Conservation (phyloP, 2,797 vertebrate species). For the Scolopax rusticola region DNA sequence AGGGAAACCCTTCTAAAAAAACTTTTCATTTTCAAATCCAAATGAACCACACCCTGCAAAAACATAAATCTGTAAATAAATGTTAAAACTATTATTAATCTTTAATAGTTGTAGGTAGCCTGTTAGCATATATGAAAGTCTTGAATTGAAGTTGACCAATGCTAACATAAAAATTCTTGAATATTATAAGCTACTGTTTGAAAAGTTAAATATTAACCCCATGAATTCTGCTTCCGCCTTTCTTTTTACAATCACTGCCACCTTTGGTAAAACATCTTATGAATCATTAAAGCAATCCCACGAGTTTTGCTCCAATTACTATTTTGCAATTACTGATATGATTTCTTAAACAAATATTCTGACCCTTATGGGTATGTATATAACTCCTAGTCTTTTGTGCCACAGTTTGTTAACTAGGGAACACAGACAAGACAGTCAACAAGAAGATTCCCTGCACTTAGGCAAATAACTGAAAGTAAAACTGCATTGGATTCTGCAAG, state of each 20-base stretch:
- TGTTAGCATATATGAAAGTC: background rate
- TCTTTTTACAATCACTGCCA: background rate
- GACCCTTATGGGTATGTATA: background rate
- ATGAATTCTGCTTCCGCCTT: background rate
- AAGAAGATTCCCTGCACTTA: background rate
- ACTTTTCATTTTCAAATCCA: background rate
- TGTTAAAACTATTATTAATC: background rate
- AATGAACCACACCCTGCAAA: background rate
- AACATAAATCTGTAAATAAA: background rate
- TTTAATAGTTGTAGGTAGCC: background rate
- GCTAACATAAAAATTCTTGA: background rate
- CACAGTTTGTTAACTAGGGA: background rate
- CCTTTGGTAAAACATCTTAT: background rate
- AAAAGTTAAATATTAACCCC: background rate
- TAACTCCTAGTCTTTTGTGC: background rate
- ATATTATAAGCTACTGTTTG: background rate
- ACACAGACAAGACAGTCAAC: background rate
- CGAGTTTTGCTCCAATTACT: background rate
- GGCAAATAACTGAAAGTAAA: background rate
- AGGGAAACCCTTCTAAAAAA: background rate
- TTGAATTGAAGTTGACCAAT: background rate
- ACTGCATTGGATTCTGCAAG: background rate
- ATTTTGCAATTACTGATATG: background rate
- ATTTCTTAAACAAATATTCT: background rate
- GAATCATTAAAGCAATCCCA: background rate